Base-by-base conservation (phyloP, 2,888 invertebrate species). In the Boloria selene region DNA sequence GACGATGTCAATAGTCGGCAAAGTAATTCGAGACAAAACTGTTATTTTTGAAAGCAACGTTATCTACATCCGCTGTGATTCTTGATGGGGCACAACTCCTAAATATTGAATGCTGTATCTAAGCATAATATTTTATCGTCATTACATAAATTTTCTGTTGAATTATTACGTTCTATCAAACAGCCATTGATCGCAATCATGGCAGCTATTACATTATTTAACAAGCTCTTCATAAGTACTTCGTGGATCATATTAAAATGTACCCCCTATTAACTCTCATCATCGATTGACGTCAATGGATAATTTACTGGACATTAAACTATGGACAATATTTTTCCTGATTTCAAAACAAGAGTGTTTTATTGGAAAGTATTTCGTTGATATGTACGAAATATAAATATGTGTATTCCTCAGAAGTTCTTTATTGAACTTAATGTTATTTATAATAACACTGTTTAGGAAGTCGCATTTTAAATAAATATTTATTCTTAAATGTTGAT, bases 261-360 rank as follows among this genome's bases (percentile, higher is more conserved):
- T 81, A 79, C 78, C 76, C 80, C 80, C 73, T 80, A 76, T 85
- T 84, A 80, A 83, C 81, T 81, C 67, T 72, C 78, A 83, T 83
- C 76, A 77, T 68, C 63, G 56, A 66, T 75, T 88, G 90, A 90
- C 88, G 88, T 88, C 88, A 90, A 80, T 81, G 70, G 71, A 74
- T 69, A 73, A 55, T 55, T 10, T 38, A 7, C 31, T 2, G 7
- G 10, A 38, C 31, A 10, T 38, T 38, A 38, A 38, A 38, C 31
- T 38, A 38, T 38, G 10, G 10, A 38, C 3, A 38, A 38, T 38
- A 38, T 38, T 38, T 31, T 38, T 38, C 10, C 31, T 38, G 10
- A 10, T 38, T 38, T 38, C 10, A 10, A 38, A 38, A 0, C 7
- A 38, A 7, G 10, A 10, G 31, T 38, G n/a, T 38, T 10, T 38